Percentiles rank a stretch among this genome's conserved stretches.
phyloP scores from a whole-genome alignment of 2,797 vertebrate species.

The Periparus ater region DNA sequence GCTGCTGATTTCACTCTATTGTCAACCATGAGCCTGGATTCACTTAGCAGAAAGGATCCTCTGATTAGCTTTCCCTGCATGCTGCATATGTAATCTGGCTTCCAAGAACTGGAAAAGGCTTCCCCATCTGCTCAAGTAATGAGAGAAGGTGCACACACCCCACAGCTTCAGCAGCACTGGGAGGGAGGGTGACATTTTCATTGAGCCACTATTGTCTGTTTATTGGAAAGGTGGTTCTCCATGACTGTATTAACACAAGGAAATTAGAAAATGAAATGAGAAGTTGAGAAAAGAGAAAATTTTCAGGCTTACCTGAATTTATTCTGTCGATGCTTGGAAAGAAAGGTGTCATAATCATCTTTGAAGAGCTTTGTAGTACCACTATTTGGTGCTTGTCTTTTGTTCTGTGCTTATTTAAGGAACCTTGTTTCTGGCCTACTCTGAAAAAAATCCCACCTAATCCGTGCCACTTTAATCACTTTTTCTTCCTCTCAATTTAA shows the following conservation, averaged over 20 bases:
- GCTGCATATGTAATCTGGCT: not conserved
- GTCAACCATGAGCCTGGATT: not conserved
- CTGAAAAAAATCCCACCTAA: not conserved
- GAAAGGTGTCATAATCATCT: not conserved
- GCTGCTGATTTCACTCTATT: not conserved
- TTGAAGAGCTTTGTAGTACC: not conserved
- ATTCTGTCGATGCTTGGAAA: fast-evolving
- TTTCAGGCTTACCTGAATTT: not conserved
- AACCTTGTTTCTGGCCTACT: not conserved
- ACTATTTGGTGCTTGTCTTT: not conserved
- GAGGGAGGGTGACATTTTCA: not conserved
- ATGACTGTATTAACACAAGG: not conserved
- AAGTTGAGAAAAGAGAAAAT: not conserved
- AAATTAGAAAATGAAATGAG: not conserved
- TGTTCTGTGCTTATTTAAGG: not conserved
- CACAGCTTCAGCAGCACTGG: not conserved
- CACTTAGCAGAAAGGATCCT: not conserved
- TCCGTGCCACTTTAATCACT: fast-evolving
- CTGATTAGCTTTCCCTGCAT: not conserved
- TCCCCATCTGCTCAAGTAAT: not conserved
- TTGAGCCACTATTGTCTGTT: not conserved
- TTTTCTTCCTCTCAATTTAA: not conserved
- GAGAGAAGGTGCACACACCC: not conserved
- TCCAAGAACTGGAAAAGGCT: not conserved
- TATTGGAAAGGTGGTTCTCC: not conserved